Conservation (phyloP, 1,140 invertebrate species). For the Heterodera carotae region DNA sequence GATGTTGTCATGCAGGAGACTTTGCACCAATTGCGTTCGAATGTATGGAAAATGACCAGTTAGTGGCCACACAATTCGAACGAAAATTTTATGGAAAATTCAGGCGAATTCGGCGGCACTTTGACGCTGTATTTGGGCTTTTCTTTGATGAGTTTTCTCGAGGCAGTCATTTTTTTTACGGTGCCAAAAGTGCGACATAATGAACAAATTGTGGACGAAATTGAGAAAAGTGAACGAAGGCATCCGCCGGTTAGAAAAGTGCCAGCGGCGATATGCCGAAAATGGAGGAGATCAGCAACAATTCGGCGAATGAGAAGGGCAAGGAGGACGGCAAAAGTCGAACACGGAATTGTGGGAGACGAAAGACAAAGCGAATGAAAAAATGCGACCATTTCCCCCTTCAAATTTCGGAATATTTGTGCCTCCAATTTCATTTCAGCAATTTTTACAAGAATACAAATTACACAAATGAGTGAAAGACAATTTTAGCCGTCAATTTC, state of each 20-base stretch:
- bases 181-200: conserved; percentile 26
- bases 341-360: neutral
- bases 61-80: neutral
- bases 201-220: conserved; percentile 34
- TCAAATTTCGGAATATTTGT: too few relatives aligned
- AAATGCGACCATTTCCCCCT: too few relatives aligned
- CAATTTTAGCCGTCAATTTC: neutral
- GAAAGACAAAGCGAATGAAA: neutral
- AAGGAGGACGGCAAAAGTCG: neutral
- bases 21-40: conserved; percentile 20
- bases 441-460: too few relatives aligned
- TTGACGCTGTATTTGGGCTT: conserved; percentile 45
- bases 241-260: conserved; percentile 43
- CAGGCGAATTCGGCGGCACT: conserved; percentile 44
- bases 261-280: neutral
- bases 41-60: conserved; percentile 36
- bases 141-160: conserved; percentile 46
- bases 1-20: conserved; percentile 26
- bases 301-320: neutral
- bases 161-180: conserved; percentile 38
- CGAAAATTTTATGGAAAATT: neutral
- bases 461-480: too few relatives aligned
- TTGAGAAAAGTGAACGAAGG: conserved; percentile 34
- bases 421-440: too few relatives aligned
- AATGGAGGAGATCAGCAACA: neutral